Evolutionary conservation across 2,797 vertebrate species (phyloP).

Genomic region (Apodemus agrarius): DNA sequence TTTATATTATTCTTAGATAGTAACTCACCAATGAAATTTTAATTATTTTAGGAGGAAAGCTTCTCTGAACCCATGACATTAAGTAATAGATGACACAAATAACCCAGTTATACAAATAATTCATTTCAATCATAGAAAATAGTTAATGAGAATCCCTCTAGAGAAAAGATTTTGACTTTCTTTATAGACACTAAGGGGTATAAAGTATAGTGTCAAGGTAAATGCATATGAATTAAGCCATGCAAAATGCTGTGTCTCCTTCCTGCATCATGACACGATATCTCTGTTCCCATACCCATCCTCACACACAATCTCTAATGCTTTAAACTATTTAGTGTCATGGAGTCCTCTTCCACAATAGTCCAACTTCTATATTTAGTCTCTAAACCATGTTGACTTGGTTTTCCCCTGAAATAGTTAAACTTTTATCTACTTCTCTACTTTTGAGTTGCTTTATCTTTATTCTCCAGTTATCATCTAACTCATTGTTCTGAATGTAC

Average conservation of each 20-base stretch:
- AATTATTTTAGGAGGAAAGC: not conserved
- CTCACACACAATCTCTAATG: fast-evolving
- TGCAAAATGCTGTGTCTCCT: not conserved
- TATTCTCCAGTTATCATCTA: not conserved
- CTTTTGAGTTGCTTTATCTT: not conserved
- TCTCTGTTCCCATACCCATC: no score
- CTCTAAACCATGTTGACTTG: not conserved
- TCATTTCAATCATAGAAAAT: not conserved
- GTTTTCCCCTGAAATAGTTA: not conserved
- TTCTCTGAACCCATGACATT: slow-evolving; percentile 29
- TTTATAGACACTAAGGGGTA: not conserved
- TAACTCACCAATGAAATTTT: not conserved
- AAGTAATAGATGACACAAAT: not conserved
- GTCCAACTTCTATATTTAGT: not conserved
- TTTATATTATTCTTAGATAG: not conserved
- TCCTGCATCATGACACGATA: not conserved
- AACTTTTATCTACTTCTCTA: fast-evolving
- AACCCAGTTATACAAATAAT: slow-evolving; percentile 48
- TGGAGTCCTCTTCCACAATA: not conserved
- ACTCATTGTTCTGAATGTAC: fast-evolving
- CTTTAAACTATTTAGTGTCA: not conserved
- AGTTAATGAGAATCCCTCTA: not conserved
- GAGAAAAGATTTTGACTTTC: slow-evolving; percentile 18
- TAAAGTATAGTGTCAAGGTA: not conserved
- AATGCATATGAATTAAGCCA: not conserved